Percentiles rank a stretch among this genome's conserved stretches.
phyloP scores from a whole-genome alignment of 2,113 vertebrate species.

The Steatornis caripensis region DNA sequence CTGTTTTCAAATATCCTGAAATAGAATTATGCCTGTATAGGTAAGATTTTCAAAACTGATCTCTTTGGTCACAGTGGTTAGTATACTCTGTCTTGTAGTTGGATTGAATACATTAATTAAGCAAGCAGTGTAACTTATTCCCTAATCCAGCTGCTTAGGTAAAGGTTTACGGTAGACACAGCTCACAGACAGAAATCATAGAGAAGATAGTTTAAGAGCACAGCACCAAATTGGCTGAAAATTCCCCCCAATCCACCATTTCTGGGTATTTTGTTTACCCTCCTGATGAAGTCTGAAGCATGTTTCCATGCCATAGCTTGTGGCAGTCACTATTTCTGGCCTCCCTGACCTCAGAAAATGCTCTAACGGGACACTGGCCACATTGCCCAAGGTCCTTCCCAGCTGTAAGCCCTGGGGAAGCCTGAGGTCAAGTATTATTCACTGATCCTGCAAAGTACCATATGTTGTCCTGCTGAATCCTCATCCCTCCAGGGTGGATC shows the following conservation, averaged over 20 bases:
- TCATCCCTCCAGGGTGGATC: background rate
- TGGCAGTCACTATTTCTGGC: background rate
- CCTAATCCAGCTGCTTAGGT: background rate
- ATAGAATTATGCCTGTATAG: background rate
- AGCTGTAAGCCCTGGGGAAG: background rate
- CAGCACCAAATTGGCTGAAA: background rate
- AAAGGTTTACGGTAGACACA: background rate
- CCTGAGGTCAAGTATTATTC: background rate
- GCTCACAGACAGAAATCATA: background rate
- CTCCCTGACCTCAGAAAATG: background rate
- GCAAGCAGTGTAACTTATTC: background rate
- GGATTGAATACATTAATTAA: background rate
- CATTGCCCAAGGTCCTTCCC: background rate
- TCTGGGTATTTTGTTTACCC: background rate
- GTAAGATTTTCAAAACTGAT: background rate
- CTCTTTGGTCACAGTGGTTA: background rate
- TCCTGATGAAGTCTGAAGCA: background rate
- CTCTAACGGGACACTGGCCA: background rate
- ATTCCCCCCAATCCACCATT: background rate
- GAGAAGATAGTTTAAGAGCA: background rate
- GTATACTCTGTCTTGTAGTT: accelerated
- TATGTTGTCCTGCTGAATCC: background rate
- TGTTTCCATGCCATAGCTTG: background rate
- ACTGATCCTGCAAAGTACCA: background rate
- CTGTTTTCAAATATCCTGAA: background rate